Base-by-base conservation (phyloP, 1,140 invertebrate genomes). In the Gryllus bimaculatus region DNA sequence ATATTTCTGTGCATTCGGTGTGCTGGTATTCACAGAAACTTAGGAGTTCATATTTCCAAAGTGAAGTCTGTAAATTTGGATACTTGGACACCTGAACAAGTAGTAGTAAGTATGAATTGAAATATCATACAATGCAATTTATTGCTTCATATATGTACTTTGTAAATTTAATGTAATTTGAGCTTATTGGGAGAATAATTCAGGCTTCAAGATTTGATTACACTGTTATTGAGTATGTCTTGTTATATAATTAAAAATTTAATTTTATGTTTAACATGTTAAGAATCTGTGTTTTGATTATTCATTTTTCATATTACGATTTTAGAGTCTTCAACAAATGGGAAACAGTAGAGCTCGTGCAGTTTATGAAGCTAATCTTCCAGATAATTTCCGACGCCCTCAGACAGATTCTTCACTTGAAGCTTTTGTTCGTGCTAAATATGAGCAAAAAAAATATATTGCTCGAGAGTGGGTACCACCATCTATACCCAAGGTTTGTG, bases 31-130 rank as follows among this genome's bases (percentile, higher is more conserved):
- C 98, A 99, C 87, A 90, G 98, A 81, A 99, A 99, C 87, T 88
- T 99, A 66, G 96, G 98, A 21, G 97, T 99, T 18, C 98, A 99
- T 85, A 98, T 99, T 86, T 99, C 97, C 78, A 95, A 94, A 87
- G 98, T 99, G 7, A 98, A 98, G 86, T 98, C 96, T 75, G 97
- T 99, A 76, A 99, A 98, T 87, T 88, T 99, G 78, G 98, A 99
- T 85, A 90, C 96, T 75, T 99, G 98, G 98, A 98, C 96, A n/a
- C 94, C 96, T 0, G 96, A 99, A 85, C 97, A 99, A 92, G 95
- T 99, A 81, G 94, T 94, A 83, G 90, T 91, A 88, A 87, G 87
- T 85, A 39, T 39, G 26, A 48, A 20, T 79, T 74, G 47, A 48
- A 39, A 78, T 74, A 73, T 15, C 15, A 73, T 20, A 73, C 73